A percentile compares a stretch with the other conserved stretches of the same genome.
These are phyloP conservation scores for Hemiscyllium ocellatum DNA, from an alignment of 2,113 vertebrate species.

Conservation along the genomic window DNA sequence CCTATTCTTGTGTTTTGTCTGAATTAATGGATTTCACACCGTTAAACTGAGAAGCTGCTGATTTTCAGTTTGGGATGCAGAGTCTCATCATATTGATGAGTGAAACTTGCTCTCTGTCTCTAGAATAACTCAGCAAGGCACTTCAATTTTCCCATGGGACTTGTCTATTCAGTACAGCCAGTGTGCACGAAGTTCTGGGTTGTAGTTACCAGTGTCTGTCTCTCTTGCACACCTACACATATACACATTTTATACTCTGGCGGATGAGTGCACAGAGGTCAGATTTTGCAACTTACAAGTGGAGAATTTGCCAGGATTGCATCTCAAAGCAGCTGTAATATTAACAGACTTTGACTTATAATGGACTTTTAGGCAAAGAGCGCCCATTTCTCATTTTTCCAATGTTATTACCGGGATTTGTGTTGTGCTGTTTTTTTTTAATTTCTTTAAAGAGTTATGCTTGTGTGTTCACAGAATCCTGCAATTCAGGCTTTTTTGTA, in stretches of 20 bases:
- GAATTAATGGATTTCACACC: constrained; percentile 55
- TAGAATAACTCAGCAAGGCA: constrained; percentile 77
- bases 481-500: constrained; percentile 37
- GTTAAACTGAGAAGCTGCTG: constrained; percentile 72
- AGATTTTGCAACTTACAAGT: constrained; percentile 36
- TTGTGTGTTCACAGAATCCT: constrained; percentile 34
- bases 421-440: constrained; percentile 50
- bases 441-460: constrained; percentile 40
- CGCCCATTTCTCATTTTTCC: constrained; percentile 43
- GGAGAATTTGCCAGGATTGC: constrained; percentile 38
- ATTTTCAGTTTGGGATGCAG: constrained; percentile 84
- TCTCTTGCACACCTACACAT: constrained; percentile 26
- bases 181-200: constrained; percentile 52
- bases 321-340: constrained; percentile 44
- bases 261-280: constrained; percentile 41
- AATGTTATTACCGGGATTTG: constrained; percentile 47
- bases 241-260: constrained; percentile 37
- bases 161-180: constrained; percentile 63
- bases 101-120: constrained; percentile 66
- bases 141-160: constrained; percentile 75
- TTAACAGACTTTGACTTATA: constrained; percentile 45
- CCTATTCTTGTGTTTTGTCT: constrained; percentile 62
- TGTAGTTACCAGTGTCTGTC: constrained; percentile 48
- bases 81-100: constrained; percentile 99
- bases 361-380: constrained; percentile 42